Percentiles rank a stretch among this genome's conserved stretches.
Evolutionary conservation across 2,113 vertebrate genomes (phyloP).

Genomic region (Aegithalos caudatus): DNA sequence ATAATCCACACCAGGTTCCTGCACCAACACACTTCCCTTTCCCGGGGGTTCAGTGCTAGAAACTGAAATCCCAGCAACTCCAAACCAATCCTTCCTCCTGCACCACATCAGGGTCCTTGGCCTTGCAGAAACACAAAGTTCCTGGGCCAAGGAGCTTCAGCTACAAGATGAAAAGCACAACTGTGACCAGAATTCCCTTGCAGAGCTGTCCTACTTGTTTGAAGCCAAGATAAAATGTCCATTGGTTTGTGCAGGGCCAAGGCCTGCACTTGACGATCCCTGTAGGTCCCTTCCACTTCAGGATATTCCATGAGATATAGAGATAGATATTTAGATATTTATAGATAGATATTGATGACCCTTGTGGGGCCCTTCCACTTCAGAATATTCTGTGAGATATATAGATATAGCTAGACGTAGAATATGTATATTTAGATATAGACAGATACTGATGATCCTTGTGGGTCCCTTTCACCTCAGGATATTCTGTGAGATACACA

Average conservation of each 20-base stretch:
- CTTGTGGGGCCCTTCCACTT: too few species aligned
- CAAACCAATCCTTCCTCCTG: neutral
- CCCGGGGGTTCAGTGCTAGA: neutral
- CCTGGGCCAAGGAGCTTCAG: neutral
- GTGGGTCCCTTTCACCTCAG: too few species aligned
- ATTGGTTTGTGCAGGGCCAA: neutral
- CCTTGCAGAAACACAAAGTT: neutral
- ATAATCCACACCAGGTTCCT: accelerated
- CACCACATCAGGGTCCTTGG: neutral
- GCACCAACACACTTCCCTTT: neutral
- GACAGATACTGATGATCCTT: too few species aligned
- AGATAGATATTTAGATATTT: too few species aligned
- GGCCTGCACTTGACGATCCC: too few species aligned
- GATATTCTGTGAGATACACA: too few species aligned
- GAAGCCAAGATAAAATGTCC: neutral
- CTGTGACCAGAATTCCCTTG: neutral
- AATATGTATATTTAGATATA: too few species aligned
- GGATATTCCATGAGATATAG: neutral
- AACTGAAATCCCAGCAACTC: neutral
- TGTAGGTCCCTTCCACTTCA: neutral
- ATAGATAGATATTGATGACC: too few species aligned
- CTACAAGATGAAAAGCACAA: neutral
- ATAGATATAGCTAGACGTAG: too few species aligned
- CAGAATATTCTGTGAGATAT: too few species aligned
- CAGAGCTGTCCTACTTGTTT: neutral